phyloP scores from a whole-genome alignment of 30 jellyfish, hydroid and myxozoan species.

The Hydractinia echinata region DNA sequence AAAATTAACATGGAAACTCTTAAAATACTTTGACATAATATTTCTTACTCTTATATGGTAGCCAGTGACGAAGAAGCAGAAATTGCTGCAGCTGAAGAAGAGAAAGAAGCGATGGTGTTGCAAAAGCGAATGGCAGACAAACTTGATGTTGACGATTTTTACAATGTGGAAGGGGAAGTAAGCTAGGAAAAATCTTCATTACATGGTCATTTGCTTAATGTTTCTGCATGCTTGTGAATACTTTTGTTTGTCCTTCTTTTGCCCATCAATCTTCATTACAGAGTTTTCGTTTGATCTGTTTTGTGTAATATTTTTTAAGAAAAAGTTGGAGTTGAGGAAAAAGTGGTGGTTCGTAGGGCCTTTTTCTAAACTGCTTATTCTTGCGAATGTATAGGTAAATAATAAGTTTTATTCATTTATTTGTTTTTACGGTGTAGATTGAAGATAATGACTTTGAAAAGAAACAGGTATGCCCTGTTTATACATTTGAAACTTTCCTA shows the following conservation, averaged over 20 bases:
- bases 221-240: too few relatives aligned
- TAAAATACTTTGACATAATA: neutral
- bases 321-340: neutral
- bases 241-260: neutral
- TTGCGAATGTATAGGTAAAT: too few relatives aligned
- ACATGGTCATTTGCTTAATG: too few relatives aligned
- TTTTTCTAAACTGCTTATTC: too few relatives aligned
- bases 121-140: slow-evolving; percentile 80
- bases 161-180: slow-evolving; percentile 13
- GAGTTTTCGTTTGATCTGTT: neutral
- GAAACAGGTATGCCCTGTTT: too few relatives aligned
- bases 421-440: too few relatives aligned
- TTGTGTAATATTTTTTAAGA: neutral
- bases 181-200: neutral
- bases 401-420: too few relatives aligned
- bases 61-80: slow-evolving; percentile 95
- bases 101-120: slow-evolving; percentile 74
- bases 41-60: neutral
- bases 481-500: too few relatives aligned
- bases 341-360: too few relatives aligned
- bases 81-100: slow-evolving; percentile 92
- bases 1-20: neutral
- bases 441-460: too few relatives aligned
- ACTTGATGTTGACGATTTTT: slow-evolving; percentile 79
- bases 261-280: neutral